phyloP scores from a whole-genome alignment of 2,797 vertebrate species.

The Catostomus latipinnis region DNA sequence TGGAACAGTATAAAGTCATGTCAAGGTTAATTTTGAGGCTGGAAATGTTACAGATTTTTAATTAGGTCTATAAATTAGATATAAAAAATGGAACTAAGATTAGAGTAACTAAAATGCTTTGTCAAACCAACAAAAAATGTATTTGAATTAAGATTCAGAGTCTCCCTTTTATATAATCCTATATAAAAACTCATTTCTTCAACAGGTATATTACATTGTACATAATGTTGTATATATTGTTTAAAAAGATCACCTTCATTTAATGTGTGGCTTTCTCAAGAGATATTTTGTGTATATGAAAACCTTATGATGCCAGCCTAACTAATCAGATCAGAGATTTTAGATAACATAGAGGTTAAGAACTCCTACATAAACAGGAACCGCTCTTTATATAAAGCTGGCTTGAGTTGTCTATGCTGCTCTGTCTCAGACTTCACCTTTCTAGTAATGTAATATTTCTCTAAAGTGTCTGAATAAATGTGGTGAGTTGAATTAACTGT shows the following conservation, averaged over 20 bases:
- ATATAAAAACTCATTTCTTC: background rate
- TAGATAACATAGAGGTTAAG: conserved; percentile 42
- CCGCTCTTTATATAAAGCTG: conserved; percentile 41
- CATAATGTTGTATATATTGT: background rate
- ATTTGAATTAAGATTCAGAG: background rate
- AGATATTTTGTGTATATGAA: too few species aligned
- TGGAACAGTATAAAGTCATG: background rate
- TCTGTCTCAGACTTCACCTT: conserved; percentile 48
- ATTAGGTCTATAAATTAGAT: background rate
- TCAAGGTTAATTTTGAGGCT: background rate
- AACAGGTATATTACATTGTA: background rate
- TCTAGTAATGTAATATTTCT: conserved; percentile 48
- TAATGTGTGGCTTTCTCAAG: too few species aligned
- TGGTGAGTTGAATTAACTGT: conserved; percentile 6
- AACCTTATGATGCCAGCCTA: background rate
- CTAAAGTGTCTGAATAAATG: background rate
- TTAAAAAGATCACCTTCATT: background rate
- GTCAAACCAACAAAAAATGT: too few species aligned
- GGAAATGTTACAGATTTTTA: background rate
- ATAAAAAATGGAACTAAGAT: background rate
- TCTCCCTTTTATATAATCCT: background rate
- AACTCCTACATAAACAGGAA: conserved; percentile 50
- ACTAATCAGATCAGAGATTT: conserved; percentile 49
- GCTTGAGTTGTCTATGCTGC: background rate
- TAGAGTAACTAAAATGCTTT: too few species aligned